phyloP scores from a whole-genome alignment of 2,797 vertebrate species.

The Eospalax fontanierii region DNA sequence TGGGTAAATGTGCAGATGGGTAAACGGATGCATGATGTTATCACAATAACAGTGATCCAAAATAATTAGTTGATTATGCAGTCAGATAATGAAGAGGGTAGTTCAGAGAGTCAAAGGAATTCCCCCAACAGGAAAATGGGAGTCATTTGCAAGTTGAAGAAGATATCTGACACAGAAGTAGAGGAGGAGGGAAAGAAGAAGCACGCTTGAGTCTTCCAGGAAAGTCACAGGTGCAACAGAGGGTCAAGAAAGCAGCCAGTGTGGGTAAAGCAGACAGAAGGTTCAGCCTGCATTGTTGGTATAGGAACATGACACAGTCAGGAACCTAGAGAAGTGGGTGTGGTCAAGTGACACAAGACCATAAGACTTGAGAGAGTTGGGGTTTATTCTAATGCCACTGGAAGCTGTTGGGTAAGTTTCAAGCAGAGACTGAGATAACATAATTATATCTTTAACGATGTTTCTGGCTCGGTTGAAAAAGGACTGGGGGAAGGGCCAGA shows the following conservation, averaged over 20 bases:
- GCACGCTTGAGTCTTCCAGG: not conserved
- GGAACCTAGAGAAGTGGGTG: not conserved
- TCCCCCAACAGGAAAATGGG: not conserved
- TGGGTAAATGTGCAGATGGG: not conserved
- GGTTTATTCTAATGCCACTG: not conserved
- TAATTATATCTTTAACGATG: slow-evolving; percentile 31
- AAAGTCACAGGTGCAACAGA: not conserved
- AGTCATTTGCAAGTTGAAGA: not conserved
- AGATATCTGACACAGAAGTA: not conserved
- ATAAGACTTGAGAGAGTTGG: not conserved
- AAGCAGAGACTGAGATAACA: not conserved
- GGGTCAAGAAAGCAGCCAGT: not conserved
- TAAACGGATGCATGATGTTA: not conserved
- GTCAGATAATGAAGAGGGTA: not conserved
- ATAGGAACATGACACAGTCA: rapidly evolving
- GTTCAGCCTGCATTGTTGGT: not conserved
- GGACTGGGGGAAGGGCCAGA: not conserved
- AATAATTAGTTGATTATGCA: not conserved
- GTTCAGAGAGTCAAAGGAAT: not conserved
- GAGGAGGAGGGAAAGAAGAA: not conserved
- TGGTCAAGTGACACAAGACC: rapidly evolving
- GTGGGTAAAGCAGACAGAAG: not conserved
- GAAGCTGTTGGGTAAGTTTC: not conserved
- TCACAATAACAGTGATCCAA: not conserved
- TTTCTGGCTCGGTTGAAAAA: not conserved